Evolutionary conservation across 2,797 vertebrate genomes (phyloP), one percentile per base, ranked within the genome.

Genomic region (Ctenopoma kingsleyae): DNA sequence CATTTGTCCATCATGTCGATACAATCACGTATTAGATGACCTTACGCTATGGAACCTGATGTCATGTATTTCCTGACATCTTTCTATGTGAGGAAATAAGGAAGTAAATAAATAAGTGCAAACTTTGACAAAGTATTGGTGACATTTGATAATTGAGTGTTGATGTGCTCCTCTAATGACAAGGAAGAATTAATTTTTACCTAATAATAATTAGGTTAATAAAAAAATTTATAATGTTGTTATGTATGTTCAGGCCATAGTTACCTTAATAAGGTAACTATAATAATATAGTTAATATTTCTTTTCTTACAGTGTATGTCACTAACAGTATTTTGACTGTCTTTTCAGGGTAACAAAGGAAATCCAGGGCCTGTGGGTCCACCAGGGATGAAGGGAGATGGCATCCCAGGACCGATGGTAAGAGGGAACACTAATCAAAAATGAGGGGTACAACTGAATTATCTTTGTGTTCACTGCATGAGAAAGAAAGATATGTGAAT

Each of bases 321-420:
- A 2, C 5, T 43, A 10, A 40, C 3, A 56, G n/a, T 25, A 32
- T 25, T 30, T 50, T 19, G 19, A 52, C 25, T 84, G 0, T 47
- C 16, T 46, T 41, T 41, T 35, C 74, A 98, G 96, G 96, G 96
- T 60, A 72, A 79, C 32, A 91, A 46, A 80, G 96, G 96, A 36
- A 86, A 73, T 51, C 59, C 8, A 16, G 96, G 96, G 65, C 91
- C 77, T 20, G 58, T 84, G 9, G 96, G 96, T 1, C 86, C 90
- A 32, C 78, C 71, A 13, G 97, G 96, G 59, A 49, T 55, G 22
- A 96, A 94, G 78, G 96, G 96, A 0, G 94, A 96, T 3, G 90
- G 94, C n/a, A 71, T 88, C 36, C 93, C 94, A 44, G 96, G 96
- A 65, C 90, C 93, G 78, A 78, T 88, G 81, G 96, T 96, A 82